Conservation (phyloP, 2,797 vertebrate species). For the Coluber constrictor region DNA sequence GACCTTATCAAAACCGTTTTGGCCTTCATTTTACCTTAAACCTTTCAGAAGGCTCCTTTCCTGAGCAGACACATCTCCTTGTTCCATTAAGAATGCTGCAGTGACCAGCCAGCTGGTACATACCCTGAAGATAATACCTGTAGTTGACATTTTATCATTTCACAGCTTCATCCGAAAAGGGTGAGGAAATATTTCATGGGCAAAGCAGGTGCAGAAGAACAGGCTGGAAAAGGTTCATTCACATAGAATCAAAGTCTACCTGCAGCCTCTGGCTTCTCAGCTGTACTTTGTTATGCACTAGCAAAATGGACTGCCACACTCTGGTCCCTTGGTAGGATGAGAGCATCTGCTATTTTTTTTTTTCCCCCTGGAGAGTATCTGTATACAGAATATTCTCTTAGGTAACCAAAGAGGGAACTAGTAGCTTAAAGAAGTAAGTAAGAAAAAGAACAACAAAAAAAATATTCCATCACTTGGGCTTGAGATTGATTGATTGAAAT, state of each 20-base stretch:
- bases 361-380: not conserved
- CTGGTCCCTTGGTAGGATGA: not conserved
- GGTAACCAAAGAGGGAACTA: not conserved
- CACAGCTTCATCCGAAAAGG: not conserved
- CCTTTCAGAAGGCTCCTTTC: not conserved
- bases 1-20: not conserved
- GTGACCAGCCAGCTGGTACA: not conserved
- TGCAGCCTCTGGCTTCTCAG: slow-evolving; percentile 30
- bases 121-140: not conserved
- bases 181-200: not conserved
- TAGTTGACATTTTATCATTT: slow-evolving; percentile 5
- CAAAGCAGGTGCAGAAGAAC: not conserved
- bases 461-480: not conserved
- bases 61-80: not conserved
- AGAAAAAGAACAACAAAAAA: not conserved
- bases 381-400: not conserved
- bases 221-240: slow-evolving; percentile 2
- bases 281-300: slow-evolving; percentile 7
- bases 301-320: not conserved
- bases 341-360: not conserved
- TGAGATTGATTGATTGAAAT: not conserved
- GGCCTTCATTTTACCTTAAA: not conserved
- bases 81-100: not conserved
- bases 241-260: not conserved
- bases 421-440: not conserved